These are phyloP conservation scores for Lanius collurio DNA, from an alignment of 2,113 vertebrate species.

Conservation along the genomic window DNA sequence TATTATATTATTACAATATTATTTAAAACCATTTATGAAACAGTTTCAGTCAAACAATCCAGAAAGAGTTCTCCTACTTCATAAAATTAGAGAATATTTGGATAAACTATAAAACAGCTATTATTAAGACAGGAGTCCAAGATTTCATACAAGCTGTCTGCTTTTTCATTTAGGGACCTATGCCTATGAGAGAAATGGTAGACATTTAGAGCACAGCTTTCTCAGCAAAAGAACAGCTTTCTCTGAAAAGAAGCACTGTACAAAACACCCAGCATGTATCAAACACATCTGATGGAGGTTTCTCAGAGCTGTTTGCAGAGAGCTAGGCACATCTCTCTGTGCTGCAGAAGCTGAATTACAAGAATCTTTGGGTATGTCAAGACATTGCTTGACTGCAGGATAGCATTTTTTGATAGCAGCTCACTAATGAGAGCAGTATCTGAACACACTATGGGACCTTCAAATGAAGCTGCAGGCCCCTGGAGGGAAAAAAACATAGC, in stretches of 20 bases:
- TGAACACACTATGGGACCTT: background rate
- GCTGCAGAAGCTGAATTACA: background rate
- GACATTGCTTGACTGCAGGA: background rate
- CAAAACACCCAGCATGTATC: background rate
- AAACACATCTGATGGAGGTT: background rate
- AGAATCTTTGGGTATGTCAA: background rate
- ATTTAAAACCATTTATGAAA: background rate
- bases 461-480: background rate
- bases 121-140: background rate
- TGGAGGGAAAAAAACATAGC: background rate
- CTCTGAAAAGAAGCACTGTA: background rate
- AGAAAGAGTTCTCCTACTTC: background rate
- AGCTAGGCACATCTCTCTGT: background rate
- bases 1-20: too few species aligned
- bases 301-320: background rate
- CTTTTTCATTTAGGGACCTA: background rate
- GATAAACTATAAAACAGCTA: background rate
- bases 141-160: background rate
- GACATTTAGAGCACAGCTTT: background rate
- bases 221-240: background rate
- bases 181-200: background rate
- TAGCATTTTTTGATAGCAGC: background rate
- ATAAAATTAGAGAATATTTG: background rate
- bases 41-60: background rate
- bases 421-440: background rate